Conservation (phyloP, 1,140 invertebrate genomes). For the Eurosta solidaginis region DNA sequence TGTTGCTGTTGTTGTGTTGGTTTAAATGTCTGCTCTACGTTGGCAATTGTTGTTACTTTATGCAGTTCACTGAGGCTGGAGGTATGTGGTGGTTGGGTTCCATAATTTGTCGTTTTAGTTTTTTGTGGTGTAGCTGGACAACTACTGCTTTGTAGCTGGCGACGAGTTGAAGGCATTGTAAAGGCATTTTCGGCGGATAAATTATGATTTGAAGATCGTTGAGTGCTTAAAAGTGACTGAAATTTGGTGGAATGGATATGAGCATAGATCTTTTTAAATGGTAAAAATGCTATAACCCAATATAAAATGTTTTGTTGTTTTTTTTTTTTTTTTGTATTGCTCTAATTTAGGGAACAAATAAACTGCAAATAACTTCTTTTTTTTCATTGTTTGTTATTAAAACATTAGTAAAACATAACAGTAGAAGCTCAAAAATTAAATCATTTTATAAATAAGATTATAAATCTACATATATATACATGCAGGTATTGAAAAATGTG, state of each 20-base stretch:
- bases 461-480: too few species aligned
- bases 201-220: not conserved
- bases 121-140: constrained; percentile 49
- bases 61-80: constrained; percentile 12
- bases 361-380: too few species aligned
- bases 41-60: not conserved
- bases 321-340: too few species aligned
- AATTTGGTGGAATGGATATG: not conserved
- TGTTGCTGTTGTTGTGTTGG: not conserved
- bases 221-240: constrained; percentile 11
- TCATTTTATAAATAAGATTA: too few species aligned
- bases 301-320: not conserved
- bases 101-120: not conserved
- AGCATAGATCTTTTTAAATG: not conserved
- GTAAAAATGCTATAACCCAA: not conserved
- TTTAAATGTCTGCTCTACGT: not conserved
- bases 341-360: too few species aligned
- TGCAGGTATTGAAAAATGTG: too few species aligned
- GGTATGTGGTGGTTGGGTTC: not conserved
- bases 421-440: too few species aligned
- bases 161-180: constrained; percentile 42
- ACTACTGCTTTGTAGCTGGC: constrained; percentile 40
- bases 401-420: too few species aligned
- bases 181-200: not conserved
- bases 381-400: too few species aligned